Evolutionary conservation across 2,797 vertebrate species (phyloP).

Genomic region (Coracias cyanogaster): DNA sequence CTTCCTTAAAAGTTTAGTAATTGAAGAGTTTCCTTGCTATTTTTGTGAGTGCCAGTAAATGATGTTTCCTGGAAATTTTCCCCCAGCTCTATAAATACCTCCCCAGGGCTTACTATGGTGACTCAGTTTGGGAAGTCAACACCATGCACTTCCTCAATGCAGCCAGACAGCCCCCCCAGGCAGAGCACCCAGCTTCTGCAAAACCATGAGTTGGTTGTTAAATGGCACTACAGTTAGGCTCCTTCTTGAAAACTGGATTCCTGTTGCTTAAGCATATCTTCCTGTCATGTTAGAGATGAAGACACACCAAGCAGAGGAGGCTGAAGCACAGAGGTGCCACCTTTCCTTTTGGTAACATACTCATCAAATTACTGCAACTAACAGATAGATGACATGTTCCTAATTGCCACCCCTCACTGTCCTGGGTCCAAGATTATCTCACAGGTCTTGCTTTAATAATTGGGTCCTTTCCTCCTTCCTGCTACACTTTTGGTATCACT

Average conservation of each 20-base stretch:
- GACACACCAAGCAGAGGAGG: not conserved
- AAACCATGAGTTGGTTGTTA: slow-evolving; percentile 67
- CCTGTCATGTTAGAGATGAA: slow-evolving; percentile 4
- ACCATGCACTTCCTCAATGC: slow-evolving; percentile 73
- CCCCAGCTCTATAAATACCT: slow-evolving; percentile 75
- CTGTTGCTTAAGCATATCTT: slow-evolving; percentile 46
- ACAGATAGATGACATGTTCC: not conserved
- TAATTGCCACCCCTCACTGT: not conserved
- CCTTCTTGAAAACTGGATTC: slow-evolving; percentile 59
- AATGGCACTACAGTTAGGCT: not conserved
- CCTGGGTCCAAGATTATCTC: not conserved
- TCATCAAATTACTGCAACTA: not conserved
- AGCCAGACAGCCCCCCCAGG: slow-evolving; percentile 47
- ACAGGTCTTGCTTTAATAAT: not conserved
- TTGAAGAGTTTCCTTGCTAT: slow-evolving; percentile 75
- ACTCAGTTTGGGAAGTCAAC: slow-evolving; percentile 82
- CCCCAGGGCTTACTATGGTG: slow-evolving; percentile 65
- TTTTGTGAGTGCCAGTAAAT: slow-evolving; percentile 77
- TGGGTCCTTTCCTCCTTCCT: not conserved
- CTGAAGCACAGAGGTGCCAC: not conserved
- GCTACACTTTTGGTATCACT: not conserved
- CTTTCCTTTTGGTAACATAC: not conserved
- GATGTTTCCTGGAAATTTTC: slow-evolving; percentile 84
- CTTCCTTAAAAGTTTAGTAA: slow-evolving; percentile 71
- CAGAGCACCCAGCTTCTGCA: slow-evolving; percentile 78